These are phyloP conservation scores for Diplodus puntazzo DNA, from an alignment of 2,797 vertebrate genomes.

Conservation along the genomic window DNA sequence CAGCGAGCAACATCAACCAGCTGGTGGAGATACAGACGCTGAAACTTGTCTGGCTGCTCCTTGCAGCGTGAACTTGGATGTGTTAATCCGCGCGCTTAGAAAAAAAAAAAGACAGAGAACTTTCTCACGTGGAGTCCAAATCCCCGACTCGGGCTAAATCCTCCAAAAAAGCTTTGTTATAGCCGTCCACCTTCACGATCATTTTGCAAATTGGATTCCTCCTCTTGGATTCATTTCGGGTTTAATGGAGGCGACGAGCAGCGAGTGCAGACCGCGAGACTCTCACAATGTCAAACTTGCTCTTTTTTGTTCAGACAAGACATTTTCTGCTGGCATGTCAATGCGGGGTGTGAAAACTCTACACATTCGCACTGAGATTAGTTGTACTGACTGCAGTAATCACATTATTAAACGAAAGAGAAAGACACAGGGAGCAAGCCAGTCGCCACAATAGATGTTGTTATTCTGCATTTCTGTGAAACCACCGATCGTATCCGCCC, in stretches of 20 bases:
- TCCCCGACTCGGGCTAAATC: constrained; percentile 40
- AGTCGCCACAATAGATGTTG: no score
- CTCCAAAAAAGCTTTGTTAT: constrained; percentile 37
- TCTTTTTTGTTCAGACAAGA: not conserved
- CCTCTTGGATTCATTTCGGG: not conserved
- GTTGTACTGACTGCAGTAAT: not conserved
- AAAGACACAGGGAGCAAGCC: no score
- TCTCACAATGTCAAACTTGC: not conserved
- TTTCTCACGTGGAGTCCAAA: constrained; percentile 56
- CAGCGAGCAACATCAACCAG: constrained; percentile 41
- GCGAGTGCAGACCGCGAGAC: not conserved
- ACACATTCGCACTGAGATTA: not conserved
- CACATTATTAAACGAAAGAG: no score
- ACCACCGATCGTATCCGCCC: no score
- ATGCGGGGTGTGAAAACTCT: not conserved
- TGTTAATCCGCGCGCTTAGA: constrained; percentile 58
- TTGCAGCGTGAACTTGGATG: constrained; percentile 42
- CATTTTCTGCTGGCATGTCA: not conserved
- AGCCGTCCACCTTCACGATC: not conserved
- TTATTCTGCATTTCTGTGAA: no score
- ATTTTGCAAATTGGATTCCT: constrained; percentile 18
- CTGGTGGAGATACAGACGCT: constrained; percentile 45
- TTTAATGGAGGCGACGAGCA: not conserved
- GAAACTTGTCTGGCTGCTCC: constrained; percentile 55
- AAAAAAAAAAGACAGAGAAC: constrained; percentile 28